phyloP scores from a whole-genome alignment of 2,113 vertebrate genomes.

The Lepisosteus oculatus region DNA sequence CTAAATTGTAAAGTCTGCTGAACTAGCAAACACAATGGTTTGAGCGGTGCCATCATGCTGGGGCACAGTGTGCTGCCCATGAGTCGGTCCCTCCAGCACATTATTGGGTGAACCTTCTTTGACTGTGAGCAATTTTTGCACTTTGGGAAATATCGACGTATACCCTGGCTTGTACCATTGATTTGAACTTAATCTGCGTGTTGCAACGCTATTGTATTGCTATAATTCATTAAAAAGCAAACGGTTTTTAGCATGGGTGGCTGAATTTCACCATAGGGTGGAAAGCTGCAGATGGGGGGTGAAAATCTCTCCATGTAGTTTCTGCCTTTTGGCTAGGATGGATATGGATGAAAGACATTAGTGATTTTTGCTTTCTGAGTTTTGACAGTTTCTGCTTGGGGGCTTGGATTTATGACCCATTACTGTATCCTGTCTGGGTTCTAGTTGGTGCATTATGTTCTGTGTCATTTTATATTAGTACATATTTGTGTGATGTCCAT shows the following conservation, averaged over 20 bases:
- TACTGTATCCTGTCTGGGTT: conserved; percentile 68
- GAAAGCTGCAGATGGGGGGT: conserved; percentile 41
- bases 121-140: conserved; percentile 63
- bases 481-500: conserved; percentile 74
- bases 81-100: conserved; percentile 32
- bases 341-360: conserved; percentile 70
- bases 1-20: conserved; percentile 25
- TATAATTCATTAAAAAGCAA: conserved; percentile 85
- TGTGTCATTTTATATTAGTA: conserved; percentile 84
- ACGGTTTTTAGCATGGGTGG: conserved; percentile 74
- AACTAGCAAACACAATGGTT: conserved; percentile 38
- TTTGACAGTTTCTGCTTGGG: conserved; percentile 76
- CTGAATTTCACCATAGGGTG: conserved; percentile 54
- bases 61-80: conserved; percentile 25
- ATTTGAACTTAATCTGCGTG: conserved; percentile 72
- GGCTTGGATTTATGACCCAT: conserved; percentile 81
- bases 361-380: conserved; percentile 67
- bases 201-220: conserved; percentile 67
- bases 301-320: conserved; percentile 42
- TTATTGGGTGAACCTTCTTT: conserved; percentile 61
- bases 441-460: conserved; percentile 83
- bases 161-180: conserved; percentile 58
- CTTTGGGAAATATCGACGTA: conserved; percentile 67
- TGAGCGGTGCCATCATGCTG: conserved; percentile 16
- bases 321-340: conserved; percentile 57